Conservation (phyloP, 2,797 vertebrate genomes). For the Pantherophis vulpinus region DNA sequence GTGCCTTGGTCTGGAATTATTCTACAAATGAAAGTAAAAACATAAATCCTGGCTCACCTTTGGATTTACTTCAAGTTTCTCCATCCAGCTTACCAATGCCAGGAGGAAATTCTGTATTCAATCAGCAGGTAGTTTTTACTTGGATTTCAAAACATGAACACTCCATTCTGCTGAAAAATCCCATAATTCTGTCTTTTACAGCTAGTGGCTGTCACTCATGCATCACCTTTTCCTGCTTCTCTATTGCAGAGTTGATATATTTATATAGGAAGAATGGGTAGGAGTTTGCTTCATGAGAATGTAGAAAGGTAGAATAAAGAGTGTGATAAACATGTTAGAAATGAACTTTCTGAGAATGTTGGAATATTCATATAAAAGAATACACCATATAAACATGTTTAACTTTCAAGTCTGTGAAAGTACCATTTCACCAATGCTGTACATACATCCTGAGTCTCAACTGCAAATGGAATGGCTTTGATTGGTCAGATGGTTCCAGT, state of each 20-base stretch:
- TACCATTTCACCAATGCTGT: background rate
- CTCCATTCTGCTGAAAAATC: background rate
- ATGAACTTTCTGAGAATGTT: background rate
- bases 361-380: background rate
- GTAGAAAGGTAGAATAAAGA: background rate
- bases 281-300: background rate
- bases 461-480: background rate
- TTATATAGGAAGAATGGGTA: background rate
- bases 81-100: constrained; percentile 77
- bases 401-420: background rate
- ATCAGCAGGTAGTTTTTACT: constrained; percentile 69
- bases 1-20: constrained; percentile 83
- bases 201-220: too few relatives aligned
- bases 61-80: constrained; percentile 76
- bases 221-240: background rate
- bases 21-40: constrained; percentile 74
- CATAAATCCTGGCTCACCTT: constrained; percentile 72
- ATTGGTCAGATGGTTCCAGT: background rate
- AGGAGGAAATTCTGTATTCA: constrained; percentile 73
- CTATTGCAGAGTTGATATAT: background rate
- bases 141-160: background rate
- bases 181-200: background rate
- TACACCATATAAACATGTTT: background rate
- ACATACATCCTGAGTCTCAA: background rate
- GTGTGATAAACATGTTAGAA: background rate